Conservation (phyloP, 2,797 vertebrate species). For the Poeciliopsis presidionis region DNA sequence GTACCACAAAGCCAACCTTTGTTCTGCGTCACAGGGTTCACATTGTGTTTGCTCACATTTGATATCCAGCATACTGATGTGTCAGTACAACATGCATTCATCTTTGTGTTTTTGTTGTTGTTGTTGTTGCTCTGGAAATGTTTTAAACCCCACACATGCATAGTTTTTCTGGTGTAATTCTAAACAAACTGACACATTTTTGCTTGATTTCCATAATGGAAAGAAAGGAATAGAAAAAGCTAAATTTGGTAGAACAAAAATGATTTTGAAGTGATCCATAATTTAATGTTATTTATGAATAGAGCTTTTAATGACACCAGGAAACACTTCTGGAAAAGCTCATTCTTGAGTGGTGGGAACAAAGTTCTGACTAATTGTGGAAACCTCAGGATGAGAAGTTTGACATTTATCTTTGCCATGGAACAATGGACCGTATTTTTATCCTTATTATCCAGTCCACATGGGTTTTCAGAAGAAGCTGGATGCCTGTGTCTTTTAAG, state of each 20-base stretch:
- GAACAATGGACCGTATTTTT: not conserved
- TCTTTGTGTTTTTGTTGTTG: not conserved
- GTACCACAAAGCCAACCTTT: constrained; percentile 24
- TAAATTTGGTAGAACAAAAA: not conserved
- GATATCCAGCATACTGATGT: constrained; percentile 12
- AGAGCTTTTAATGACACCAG: constrained; percentile 20
- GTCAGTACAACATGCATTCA: constrained; percentile 10
- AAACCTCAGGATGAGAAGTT: not conserved
- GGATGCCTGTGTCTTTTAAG: not conserved
- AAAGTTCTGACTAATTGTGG: not conserved
- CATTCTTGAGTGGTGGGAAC: not conserved
- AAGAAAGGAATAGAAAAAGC: not conserved
- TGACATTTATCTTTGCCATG: not conserved
- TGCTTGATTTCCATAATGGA: not conserved
- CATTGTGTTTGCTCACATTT: constrained; percentile 38
- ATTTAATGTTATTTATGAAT: not conserved
- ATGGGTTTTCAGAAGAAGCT: not conserved
- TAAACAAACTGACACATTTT: not conserved
- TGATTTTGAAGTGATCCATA: not conserved
- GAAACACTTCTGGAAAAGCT: not conserved
- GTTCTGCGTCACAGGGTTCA: constrained; percentile 40
- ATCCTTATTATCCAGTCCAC: not conserved
- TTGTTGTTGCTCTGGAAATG: not conserved
- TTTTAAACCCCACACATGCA: constrained; percentile 7
- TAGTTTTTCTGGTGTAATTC: constrained; percentile 7